A percentile compares a stretch with the other conserved stretches of the same genome.
phyloP scores from a whole-genome alignment of 2,888 invertebrate genomes.

The Gastracanthus pulcherrimus region DNA sequence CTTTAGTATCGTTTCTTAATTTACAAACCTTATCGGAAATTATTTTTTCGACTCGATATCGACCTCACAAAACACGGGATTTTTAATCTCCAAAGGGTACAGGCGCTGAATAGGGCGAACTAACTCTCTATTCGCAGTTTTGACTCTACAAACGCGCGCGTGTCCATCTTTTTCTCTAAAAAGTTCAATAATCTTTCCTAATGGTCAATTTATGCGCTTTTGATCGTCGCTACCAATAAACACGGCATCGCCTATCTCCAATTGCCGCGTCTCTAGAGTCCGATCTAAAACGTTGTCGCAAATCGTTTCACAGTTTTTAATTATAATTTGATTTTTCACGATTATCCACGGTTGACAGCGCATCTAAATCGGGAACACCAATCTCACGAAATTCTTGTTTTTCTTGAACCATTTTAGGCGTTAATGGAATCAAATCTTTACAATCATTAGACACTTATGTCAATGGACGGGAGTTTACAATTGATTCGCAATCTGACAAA shows the following conservation, averaged over 20 bases:
- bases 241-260: background rate
- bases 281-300: background rate
- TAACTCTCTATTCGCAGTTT: too few species aligned
- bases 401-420: background rate
- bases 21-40: too few species aligned
- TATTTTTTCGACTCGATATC: too few species aligned
- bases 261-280: background rate
- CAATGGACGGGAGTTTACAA: conserved; percentile 71
- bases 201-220: background rate
- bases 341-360: background rate
- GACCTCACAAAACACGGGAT: too few species aligned
- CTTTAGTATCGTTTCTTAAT: too few species aligned
- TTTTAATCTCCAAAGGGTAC: too few species aligned
- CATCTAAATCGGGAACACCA: background rate
- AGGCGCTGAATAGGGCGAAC: too few species aligned
- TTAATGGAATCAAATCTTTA: conserved; percentile 54
- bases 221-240: background rate
- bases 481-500: conserved; percentile 67
- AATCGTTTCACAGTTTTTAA: background rate
- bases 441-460: conserved; percentile 61
- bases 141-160: background rate
- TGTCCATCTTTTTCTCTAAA: background rate
- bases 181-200: background rate
- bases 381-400: background rate
- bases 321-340: background rate